Base-by-base conservation (phyloP, 2,888 invertebrate genomes). In the Ichneumoninae sp. region DNA sequence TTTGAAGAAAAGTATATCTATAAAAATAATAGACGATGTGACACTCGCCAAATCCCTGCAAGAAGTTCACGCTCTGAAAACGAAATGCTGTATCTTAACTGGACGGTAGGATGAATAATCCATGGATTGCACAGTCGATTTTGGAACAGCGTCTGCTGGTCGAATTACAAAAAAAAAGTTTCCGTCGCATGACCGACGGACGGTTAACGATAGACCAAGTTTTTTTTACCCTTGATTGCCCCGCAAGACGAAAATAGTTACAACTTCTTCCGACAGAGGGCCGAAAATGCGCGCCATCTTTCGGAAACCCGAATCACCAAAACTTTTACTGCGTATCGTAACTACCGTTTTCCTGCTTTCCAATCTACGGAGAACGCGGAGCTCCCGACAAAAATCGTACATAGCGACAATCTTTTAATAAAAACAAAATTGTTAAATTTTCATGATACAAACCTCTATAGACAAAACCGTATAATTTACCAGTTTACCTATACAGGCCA, bases 281-380 rank as follows among this genome's bases (percentile, higher is more conserved):
- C 73, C 16, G 54, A 47, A 69, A 71, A 54, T 26, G 7, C n/a
- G 63, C 68, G 84, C 68, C 81, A 84, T 84, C 81, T 81, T 69
- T 73, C 81, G 73, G 44, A 30, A 44, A 8, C 60, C 47, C 10
- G 10, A 10, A 8, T 60, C 16, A 69, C 40, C 65, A 52, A 22
- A 47, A 5, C 40, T 19, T 13, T 52, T 16, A 6, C 6, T 30
- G 19, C 36, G 30, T 52, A 7, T 30, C 22, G 44, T 5, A 68
- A 22, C 44, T 30, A 33, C 1, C 4, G 10, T 50, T 50, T 47
- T 33, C 19, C n/a, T 26, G 50, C 30, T 1, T 7, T 30, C 36
- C 16, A 6, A 68, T n/a, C 4, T 47, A 13, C 44, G 44, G 0
- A 47, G 0, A 16, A 16, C 16, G 5, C 44, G 16, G 3, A 3